Conservation (phyloP, 1,140 invertebrate species). For the Penaeus japonicus region DNA sequence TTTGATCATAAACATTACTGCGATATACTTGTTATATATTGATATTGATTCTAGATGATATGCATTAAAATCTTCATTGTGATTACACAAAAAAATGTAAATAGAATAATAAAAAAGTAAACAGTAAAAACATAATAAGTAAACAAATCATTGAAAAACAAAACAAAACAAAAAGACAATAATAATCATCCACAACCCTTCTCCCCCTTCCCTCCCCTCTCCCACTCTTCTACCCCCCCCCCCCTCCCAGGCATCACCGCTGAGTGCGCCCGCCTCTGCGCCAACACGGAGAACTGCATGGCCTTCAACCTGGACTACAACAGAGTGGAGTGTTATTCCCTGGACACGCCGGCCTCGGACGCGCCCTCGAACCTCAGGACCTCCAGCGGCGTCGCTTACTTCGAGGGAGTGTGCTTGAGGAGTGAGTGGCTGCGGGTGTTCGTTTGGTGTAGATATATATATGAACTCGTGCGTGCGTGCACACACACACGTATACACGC, state of each 20-base stretch:
- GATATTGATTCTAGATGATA: no score
- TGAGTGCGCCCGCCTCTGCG: conserved; percentile 64
- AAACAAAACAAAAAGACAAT: no score
- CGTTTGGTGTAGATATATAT: no score
- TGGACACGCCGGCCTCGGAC: conserved; percentile 62
- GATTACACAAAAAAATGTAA: not conserved
- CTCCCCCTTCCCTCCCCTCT: not conserved
- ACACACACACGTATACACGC: no score
- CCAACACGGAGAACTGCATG: conserved; percentile 63
- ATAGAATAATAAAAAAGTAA: no score
- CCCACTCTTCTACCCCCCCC: not conserved
- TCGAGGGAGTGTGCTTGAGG: conserved; percentile 66
- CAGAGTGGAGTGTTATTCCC: conserved; percentile 64
- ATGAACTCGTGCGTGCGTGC: no score
- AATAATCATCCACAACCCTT: no score
- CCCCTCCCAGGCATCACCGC: conserved; percentile 62
- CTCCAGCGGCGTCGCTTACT: conserved; percentile 65
- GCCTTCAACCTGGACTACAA: conserved; percentile 67
- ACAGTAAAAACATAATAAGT: not conserved
- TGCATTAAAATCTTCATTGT: not conserved
- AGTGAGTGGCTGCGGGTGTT: conserved; percentile 59
- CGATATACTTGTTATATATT: no score
- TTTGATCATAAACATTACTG: no score
- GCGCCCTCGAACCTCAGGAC: conserved; percentile 63
- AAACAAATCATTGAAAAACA: not conserved